Percentiles rank a stretch among this genome's conserved stretches.
phyloP scores from a whole-genome alignment of 2,888 invertebrate species.

The Sinhomidia bicolor region DNA sequence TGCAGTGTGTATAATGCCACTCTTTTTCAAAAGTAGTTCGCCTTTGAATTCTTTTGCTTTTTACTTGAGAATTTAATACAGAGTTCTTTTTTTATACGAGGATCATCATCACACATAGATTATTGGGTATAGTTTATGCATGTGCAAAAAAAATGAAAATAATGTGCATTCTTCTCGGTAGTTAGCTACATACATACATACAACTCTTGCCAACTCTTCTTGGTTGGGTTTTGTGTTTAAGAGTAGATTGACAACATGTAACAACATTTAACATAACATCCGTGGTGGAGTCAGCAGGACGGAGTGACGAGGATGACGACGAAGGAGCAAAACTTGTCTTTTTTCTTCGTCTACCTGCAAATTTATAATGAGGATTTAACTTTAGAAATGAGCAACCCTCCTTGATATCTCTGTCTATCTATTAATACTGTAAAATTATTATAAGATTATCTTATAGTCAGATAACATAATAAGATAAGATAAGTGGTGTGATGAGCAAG shows the following conservation, averaged over 20 bases:
- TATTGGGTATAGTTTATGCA: neutral
- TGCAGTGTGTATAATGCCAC: too few species aligned
- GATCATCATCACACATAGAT: neutral
- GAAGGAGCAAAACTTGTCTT: constrained; percentile 19
- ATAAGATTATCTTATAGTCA: neutral
- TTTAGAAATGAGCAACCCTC: constrained; percentile 36
- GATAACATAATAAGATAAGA: neutral
- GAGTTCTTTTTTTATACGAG: too few species aligned
- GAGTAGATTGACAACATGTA: too few species aligned
- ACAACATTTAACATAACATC: constrained; percentile 48
- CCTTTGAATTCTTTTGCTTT: too few species aligned
- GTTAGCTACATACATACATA: too few species aligned
- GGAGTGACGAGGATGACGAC: neutral
- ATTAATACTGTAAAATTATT: constrained; percentile 20
- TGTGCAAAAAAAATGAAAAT: neutral
- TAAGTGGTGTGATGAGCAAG: neutral
- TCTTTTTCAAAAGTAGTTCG: too few species aligned
- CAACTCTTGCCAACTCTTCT: too few species aligned
- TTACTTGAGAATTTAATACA: too few species aligned
- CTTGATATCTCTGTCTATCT: neutral
- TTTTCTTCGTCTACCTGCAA: constrained; percentile 27
- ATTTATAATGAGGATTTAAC: constrained; percentile 67
- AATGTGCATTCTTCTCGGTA: too few species aligned
- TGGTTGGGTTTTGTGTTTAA: too few species aligned
- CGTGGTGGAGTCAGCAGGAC: constrained; percentile 51